phyloP scores from a whole-genome alignment of 2,113 vertebrate genomes.

The Meleagris gallopavo region DNA sequence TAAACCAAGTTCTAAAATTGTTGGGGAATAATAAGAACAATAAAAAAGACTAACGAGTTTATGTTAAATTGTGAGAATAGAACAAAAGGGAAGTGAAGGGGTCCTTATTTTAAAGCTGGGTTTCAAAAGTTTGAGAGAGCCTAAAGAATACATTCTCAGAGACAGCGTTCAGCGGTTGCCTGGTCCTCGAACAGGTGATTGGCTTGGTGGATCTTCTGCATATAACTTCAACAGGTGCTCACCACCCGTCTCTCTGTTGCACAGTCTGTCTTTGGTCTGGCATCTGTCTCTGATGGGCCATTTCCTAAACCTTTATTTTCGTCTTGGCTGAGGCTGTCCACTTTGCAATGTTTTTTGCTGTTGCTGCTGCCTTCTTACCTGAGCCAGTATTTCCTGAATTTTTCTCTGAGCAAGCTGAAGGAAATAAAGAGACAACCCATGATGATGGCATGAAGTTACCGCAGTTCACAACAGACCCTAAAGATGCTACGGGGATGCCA shows the following conservation, averaged over 20 bases:
- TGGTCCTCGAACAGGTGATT: slow-evolving; percentile 85
- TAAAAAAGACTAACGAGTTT: slow-evolving; percentile 82
- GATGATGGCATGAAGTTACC: not conserved
- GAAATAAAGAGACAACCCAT: slow-evolving; percentile 42
- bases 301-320: slow-evolving; percentile 89
- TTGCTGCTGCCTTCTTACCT: slow-evolving; percentile 97
- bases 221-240: slow-evolving; percentile 79
- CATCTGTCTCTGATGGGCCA: slow-evolving; percentile 83
- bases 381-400: slow-evolving; percentile 98
- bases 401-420: slow-evolving; percentile 95
- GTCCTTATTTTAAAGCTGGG: slow-evolving; percentile 86
- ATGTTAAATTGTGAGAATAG: slow-evolving; percentile 83
- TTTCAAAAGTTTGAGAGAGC: slow-evolving; percentile 89
- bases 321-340: slow-evolving; percentile 87
- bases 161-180: slow-evolving; percentile 87
- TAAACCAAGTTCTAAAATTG: slow-evolving; percentile 86
- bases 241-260: slow-evolving; percentile 77
- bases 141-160: slow-evolving; percentile 92
- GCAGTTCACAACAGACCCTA: not conserved
- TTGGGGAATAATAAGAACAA: slow-evolving; percentile 79
- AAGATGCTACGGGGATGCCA: not conserved
- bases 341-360: slow-evolving; percentile 85
- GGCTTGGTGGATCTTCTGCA: slow-evolving; percentile 84
- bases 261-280: slow-evolving; percentile 90
- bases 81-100: slow-evolving; percentile 89